Evolutionary conservation across 2,113 vertebrate genomes (phyloP), one percentile per base, ranked within the genome.

Genomic region (Neodontobutis hainanensis): DNA sequence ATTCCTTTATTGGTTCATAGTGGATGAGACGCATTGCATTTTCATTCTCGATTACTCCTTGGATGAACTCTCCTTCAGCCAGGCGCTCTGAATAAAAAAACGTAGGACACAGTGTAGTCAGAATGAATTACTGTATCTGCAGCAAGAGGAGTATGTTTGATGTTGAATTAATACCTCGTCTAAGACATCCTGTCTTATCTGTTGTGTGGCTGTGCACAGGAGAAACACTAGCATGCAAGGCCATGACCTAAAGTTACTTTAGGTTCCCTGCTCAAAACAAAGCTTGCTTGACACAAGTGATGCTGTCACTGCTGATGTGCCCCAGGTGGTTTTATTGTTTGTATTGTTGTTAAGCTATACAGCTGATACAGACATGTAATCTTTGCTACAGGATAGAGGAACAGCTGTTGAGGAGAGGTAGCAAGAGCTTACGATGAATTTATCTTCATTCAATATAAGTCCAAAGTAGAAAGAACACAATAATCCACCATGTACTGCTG

Each of bases 11-110:
- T 3, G 91, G 92, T 69, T 90, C 88, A 1, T 94, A 94, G 64
- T 93, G 93, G 76, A 95, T 95, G 16, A 95, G 92, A 70, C 85
- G 86, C 87, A 95, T 92, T 4, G 94, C 94, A 8, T 87, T 89
- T 4, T 94, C 92, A 11, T 95, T 94, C 65, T 93, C 92, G 58
- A 88, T 92, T 68, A 95, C 89, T 27, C 93, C 94, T 52, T 91
- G 78, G 75, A 95, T 89, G 81, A 95, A 95, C 78, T 95, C 94
- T 32, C 92, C 93, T 77, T 95, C 94, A 27, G 92, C 92, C 81
- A 95, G 76, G 48, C 92, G 92, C 34, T 94, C 94, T 93, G 49
- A 14, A 19, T 60, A 45, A 53, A 34, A 27, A 10, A 64, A n/a
- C 53, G 14, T 64, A 8, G 43, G 19, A 45, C 63, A 40, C 38